Evolutionary conservation across 2,113 vertebrate genomes (phyloP).

Genomic region (Mionectes macconnelli): DNA sequence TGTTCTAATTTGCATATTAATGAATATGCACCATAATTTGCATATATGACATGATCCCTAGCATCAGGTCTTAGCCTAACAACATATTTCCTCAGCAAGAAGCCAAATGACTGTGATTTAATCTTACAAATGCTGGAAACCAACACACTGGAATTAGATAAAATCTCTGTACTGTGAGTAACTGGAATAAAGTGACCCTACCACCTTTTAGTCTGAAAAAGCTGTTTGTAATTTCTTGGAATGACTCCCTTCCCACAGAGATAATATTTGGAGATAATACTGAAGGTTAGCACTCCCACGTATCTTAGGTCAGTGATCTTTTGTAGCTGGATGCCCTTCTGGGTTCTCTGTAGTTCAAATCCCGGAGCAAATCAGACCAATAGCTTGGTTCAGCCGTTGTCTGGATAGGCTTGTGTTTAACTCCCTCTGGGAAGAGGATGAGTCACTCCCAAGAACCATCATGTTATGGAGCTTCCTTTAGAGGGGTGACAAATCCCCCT

Average conservation of each 20-base stretch:
- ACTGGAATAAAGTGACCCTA: background rate
- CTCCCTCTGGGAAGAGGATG: background rate
- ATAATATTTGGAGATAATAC: background rate
- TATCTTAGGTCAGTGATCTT: background rate
- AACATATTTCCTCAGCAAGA: background rate
- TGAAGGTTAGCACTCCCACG: background rate
- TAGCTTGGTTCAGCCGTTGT: background rate
- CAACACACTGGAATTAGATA: background rate
- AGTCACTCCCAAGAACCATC: background rate
- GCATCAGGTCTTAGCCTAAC: background rate
- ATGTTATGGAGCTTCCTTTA: background rate
- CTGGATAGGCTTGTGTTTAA: background rate
- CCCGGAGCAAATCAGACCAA: background rate
- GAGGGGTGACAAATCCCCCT: background rate
- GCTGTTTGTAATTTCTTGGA: background rate
- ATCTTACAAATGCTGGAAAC: background rate
- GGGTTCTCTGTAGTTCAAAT: background rate
- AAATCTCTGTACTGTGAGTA: background rate
- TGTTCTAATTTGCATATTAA: constrained; percentile 18
- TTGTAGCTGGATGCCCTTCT: background rate
- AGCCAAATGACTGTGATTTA: background rate
- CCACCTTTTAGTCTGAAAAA: background rate
- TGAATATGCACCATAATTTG: background rate
- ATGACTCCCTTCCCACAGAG: background rate
- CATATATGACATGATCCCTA: background rate